Evolutionary conservation across 1,140 invertebrate genomes (phyloP), one percentile per base, ranked within the genome.

Genomic region (Drosophila ananassae): DNA sequence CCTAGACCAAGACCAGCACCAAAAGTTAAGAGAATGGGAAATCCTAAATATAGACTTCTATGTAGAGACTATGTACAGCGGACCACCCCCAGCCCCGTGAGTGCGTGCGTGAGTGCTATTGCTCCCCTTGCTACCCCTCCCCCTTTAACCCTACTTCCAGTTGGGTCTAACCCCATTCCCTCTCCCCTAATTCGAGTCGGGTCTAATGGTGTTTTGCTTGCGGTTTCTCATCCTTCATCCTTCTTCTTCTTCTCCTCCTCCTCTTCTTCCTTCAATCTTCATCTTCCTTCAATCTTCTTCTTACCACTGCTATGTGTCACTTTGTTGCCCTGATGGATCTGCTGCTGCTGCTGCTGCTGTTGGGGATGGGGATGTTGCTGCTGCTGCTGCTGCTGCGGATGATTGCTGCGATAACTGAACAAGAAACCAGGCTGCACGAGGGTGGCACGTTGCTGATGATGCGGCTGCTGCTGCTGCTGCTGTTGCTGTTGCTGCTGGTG

Each of bases 261-360:
- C 21, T 32, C 30, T 28, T 48, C 41, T 17, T 17, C 17, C 17
- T 0, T 17, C 17, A 17, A 58, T 30, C 30, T 32, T 58, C 25
- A 6, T 54, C 53, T 21, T 62, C n/a, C n/a, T n/a, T n/a, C n/a
- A n/a, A n/a, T n/a, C 37, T 24, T 52, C 57, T 41, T 82, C 89
- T 90, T 90, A 90, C 89, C 89, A 84, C 89, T 85, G 78, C 64
- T 75, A 58, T 87, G 82, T 13, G 81, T 81, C 60, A 85, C 82
- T 84, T 90, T 90, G 22, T 67, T 71, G 25, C 67, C 63, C 64
- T 48, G 67, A 57, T 54, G 60, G 44, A 58, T 61, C 48, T 44
- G 17, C 17, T 73, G 72, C n/a, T 63, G 71, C 50, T 47, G 59
- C 39, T 58, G 78, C 32, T 74, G 84, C 25, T 69, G 78, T 55